Conservation (phyloP, 2,113 vertebrate species). For the Pteropus alecto region DNA sequence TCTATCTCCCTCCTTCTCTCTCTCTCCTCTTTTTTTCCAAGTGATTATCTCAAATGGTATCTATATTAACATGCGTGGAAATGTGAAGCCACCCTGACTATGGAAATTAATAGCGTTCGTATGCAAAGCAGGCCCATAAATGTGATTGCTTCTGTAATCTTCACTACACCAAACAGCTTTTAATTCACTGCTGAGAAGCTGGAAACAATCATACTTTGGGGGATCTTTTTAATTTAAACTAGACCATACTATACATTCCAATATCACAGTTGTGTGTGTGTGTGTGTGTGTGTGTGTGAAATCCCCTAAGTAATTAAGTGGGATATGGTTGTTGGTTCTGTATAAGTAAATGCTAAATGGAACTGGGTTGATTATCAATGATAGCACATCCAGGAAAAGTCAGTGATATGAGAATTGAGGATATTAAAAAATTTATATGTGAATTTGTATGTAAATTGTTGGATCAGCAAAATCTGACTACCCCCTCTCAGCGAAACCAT, state of each 20-base stretch:
- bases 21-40: conserved; percentile 42
- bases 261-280: conserved; percentile 37
- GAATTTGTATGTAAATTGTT: conserved; percentile 3
- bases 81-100: conserved; percentile 57
- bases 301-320: conserved; percentile 73
- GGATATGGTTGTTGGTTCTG: conserved; percentile 52
- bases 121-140: conserved; percentile 78
- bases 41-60: conserved; percentile 68
- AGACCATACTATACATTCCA: conserved; percentile 51
- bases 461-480: conserved; percentile 46
- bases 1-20: not conserved
- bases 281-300: not conserved
- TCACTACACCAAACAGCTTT: conserved; percentile 75
- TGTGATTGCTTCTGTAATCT: conserved; percentile 81
- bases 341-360: conserved; percentile 68
- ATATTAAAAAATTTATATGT: conserved; percentile 27
- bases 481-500: not conserved
- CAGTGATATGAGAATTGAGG: not conserved
- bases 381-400: conserved; percentile 37
- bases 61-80: conserved; percentile 73
- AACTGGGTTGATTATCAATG: conserved; percentile 64
- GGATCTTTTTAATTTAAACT: conserved; percentile 78
- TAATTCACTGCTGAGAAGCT: conserved; percentile 78
- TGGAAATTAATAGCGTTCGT: conserved; percentile 80
- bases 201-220: conserved; percentile 63